Conservation (phyloP, 1,140 invertebrate species). For the Tetragonula clypearis region DNA sequence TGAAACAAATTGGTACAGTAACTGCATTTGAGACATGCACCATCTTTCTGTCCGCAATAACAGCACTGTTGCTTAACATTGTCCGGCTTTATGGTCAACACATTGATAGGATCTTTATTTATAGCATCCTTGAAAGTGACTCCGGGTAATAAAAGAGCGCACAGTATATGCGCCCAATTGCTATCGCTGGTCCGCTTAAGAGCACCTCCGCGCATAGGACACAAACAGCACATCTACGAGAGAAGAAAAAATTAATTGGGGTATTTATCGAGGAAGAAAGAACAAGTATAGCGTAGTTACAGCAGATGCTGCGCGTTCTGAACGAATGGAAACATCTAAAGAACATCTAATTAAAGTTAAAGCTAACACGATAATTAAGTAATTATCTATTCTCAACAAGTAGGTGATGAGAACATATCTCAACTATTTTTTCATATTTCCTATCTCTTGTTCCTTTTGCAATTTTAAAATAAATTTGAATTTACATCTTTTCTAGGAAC, state of each 20-base stretch:
- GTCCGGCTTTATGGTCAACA: conserved; percentile 71
- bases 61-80: conserved; percentile 67
- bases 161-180: conserved; percentile 83
- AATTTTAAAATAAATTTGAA: too few relatives aligned
- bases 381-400: too few relatives aligned
- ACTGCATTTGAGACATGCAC: conserved; percentile 74
- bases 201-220: conserved; percentile 84
- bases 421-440: too few relatives aligned
- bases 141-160: conserved; percentile 81
- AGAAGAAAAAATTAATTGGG: conserved; percentile 28
- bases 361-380: too few relatives aligned
- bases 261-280: not conserved
- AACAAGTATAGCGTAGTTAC: not conserved
- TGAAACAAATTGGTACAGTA: conserved; percentile 74
- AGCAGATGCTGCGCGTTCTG: too few relatives aligned
- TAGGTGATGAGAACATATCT: too few relatives aligned
- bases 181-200: conserved; percentile 84
- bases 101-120: conserved; percentile 80
- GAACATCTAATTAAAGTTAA: too few relatives aligned
- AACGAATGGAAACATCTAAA: too few relatives aligned
- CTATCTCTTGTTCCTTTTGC: too few relatives aligned
- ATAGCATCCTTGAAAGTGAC: conserved; percentile 81
- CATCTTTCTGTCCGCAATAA: conserved; percentile 74
- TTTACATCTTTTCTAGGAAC: too few relatives aligned
- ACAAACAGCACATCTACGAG: conserved; percentile 81